Base-by-base conservation (phyloP, 2,113 vertebrate genomes). In the Ptilorrhoa leucosticta region DNA sequence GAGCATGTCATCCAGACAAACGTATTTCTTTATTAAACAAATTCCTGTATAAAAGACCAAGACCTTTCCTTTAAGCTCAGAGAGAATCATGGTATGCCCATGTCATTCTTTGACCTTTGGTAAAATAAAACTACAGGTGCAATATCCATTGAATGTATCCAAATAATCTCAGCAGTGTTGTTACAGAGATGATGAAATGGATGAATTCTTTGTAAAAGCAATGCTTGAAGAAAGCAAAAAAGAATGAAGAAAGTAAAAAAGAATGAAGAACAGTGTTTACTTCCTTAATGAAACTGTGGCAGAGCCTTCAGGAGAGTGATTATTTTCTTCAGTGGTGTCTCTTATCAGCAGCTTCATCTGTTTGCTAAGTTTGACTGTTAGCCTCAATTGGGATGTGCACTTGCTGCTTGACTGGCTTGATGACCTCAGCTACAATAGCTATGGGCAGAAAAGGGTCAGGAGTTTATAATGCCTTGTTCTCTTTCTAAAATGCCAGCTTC, bases 401-500 rank as follows among this genome's bases (percentile, higher is more conserved):
- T 95, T 91, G 50, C 89, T 95, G 70, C 91, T 91, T 94, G 61
- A 93, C 66, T 92, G 83, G 58, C 42, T 68, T 76, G 42, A 68
- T 83, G 65, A 89, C 86, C 86, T 79, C 68, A 83, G 68, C 53
- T 69, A 27, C 53, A 83, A 91, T 11, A 93, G 61, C 87, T 68
- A 33, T 23, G 44, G 60, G 63, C 79, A 84, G 50, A 37, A 40
- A 66, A 86, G 81, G 33, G 31, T 24, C 73, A 75, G 24, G 30
- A 66, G 51, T 77, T 91, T 61, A 64, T 58, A 77, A 93, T 42
- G 79, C 37, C 53, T 75, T 20, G 11, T 69, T 27, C 77, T 82
- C 83, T 66, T 91, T 80, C 75, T 66, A 68, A 97, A 96, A 94
- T 70, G 57, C 47, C 87, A 94, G 28, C 68, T 94, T 91, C 42